Percentiles rank a stretch among this genome's conserved stretches.
Evolutionary conservation across 2,888 invertebrate species (phyloP).

Genomic region (Drosophila siamana): DNA sequence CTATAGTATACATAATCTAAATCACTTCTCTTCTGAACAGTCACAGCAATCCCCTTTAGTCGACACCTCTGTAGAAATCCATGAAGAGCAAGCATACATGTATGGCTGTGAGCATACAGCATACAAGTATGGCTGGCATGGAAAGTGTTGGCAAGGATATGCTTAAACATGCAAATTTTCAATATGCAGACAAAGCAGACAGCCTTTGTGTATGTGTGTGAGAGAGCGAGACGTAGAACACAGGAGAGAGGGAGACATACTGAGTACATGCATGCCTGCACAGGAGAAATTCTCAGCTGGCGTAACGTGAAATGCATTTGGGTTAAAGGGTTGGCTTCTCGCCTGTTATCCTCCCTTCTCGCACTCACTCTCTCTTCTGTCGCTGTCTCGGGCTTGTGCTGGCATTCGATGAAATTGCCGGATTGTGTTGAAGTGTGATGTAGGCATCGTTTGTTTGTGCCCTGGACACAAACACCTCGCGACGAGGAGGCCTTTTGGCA

Average conservation of each 20-base stretch:
- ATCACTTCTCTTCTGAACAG: no score
- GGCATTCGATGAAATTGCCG: constrained; percentile 83
- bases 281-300: constrained; percentile 61
- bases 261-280: constrained; percentile 66
- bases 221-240: not conserved
- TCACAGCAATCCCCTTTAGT: not conserved
- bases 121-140: constrained; percentile 59
- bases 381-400: constrained; percentile 6
- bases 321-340: constrained; percentile 56
- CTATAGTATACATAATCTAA: no score
- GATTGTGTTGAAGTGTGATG: constrained; percentile 85
- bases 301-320: constrained; percentile 73
- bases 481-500: constrained; percentile 54
- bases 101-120: constrained; percentile 15
- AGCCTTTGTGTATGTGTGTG: constrained; percentile 25
- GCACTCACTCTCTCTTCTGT: not conserved
- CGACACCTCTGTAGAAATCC: constrained; percentile 28
- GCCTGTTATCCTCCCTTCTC: not conserved
- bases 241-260: constrained; percentile 3
- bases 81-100: not conserved
- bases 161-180: constrained; percentile 84
- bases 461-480: constrained; percentile 50
- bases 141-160: constrained; percentile 79
- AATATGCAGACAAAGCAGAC: constrained; percentile 80
- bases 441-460: constrained; percentile 83